Percentiles rank a stretch among this genome's conserved stretches.
Evolutionary conservation across 2,797 vertebrate genomes (phyloP).

Genomic region (Heteromormyrus szaboi): DNA sequence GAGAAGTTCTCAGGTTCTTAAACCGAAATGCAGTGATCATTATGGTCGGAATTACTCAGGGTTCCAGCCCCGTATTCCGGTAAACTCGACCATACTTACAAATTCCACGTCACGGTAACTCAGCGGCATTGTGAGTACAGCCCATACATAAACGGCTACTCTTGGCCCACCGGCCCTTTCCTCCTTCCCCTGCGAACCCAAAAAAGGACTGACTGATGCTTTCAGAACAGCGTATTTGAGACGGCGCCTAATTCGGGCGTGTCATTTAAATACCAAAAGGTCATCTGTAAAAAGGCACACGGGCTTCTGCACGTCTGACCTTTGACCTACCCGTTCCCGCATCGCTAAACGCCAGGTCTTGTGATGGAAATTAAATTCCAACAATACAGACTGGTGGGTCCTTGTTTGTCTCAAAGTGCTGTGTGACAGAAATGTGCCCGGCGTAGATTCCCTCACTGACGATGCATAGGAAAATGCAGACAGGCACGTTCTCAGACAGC

Average conservation of each 20-base stretch:
- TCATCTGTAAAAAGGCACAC: neutral
- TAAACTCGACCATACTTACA: neutral
- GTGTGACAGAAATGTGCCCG: neutral
- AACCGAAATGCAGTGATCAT: neutral
- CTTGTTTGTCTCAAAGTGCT: neutral
- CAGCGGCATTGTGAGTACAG: neutral
- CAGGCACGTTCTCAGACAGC: neutral
- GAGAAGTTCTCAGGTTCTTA: neutral
- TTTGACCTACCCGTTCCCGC: neutral
- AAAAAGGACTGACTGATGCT: neutral
- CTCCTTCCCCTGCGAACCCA: neutral
- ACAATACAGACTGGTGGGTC: neutral
- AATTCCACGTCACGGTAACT: neutral
- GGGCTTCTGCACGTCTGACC: neutral
- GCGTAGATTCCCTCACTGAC: neutral
- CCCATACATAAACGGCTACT: neutral
- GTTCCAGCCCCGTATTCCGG: neutral
- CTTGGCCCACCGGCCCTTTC: neutral
- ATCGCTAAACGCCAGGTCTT: neutral
- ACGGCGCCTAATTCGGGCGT: neutral
- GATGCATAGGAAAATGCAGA: neutral
- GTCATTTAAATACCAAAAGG: neutral
- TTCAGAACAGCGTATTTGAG: neutral
- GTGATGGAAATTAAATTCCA: constrained; percentile 1
- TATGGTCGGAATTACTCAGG: neutral